Conservation (phyloP, 2,888 invertebrate species). For the Dione juno region DNA sequence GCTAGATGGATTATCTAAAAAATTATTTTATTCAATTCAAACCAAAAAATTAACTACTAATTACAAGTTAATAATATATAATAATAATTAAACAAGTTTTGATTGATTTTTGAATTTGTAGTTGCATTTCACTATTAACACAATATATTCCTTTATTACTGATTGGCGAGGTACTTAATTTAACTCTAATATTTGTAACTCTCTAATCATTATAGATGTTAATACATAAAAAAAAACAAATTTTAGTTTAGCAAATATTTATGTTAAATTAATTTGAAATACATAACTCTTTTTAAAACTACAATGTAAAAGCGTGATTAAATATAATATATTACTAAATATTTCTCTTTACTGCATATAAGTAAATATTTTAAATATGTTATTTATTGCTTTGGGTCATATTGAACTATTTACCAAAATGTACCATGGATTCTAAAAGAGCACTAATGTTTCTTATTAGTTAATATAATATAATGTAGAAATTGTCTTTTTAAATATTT, state of each 20-base stretch:
- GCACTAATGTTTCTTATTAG: neutral
- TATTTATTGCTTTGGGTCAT: slow-evolving; percentile 14
- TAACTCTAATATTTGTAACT: no score
- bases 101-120: no score
- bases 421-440: neutral
- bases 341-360: slow-evolving; percentile 10
- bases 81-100: no score
- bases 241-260: neutral
- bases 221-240: no score
- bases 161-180: no score
- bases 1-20: no score
- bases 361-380: neutral
- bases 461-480: neutral
- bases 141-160: no score
- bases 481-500: neutral
- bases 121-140: no score
- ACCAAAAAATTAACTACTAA: no score
- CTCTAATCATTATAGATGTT: no score
- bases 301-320: slow-evolving; percentile 21
- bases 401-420: slow-evolving; percentile 2
- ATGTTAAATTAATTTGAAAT: slow-evolving; percentile 4
- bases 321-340: slow-evolving; percentile 18
- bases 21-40: no score
- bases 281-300: slow-evolving; percentile 11
- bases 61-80: no score